Evolutionary conservation across 2,113 vertebrate genomes (phyloP), one percentile per base, ranked within the genome.

Genomic region (Zootoca vivipara): DNA sequence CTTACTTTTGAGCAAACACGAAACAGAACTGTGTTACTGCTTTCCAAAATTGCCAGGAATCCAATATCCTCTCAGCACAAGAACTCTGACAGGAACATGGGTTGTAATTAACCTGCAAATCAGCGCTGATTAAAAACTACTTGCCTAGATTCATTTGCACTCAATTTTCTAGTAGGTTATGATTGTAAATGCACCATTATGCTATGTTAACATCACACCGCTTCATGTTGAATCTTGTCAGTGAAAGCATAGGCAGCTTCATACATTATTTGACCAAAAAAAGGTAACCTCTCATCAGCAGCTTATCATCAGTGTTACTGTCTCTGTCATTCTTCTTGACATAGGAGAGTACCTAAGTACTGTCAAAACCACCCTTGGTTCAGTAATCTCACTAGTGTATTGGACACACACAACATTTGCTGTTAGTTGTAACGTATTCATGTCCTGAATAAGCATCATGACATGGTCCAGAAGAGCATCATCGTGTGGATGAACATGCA

Each of bases 1-100:
- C 70, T n/a, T 18, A 33, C n/a, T 72, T 70, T n/a, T 72, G 70
- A 72, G 30, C n/a, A 72, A 15, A 72, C 24, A 72, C n/a, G 24
- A n/a, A 72, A 72, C n/a, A 72, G 70, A 30, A 30, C n/a, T 72
- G 70, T n/a, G 70, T 2, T 72, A 15, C 80, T 85, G 87, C 73
- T 58, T 83, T 24, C 73, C 33, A 74, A 78, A 87, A 90, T 82
- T 87, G 86, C 22, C 69, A 85, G 85, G 87, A 78, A 35, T 87
- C 16, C 56, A 83, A 85, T 90, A 90, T 85, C 28, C 67, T 79
- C 69, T 13, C 46, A 62, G 80, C 58, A 87, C 85, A 91, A 46
- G 82, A 79, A 80, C 0, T 0, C 3, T 18, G 7, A 52, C 81
- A 91, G 83, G 78, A 92, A 35, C 24, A 40, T 9, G 62, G 42